A percentile compares a stretch with the other conserved stretches of the same genome.
Conservation (phyloP, 2,888 invertebrate species). For the Bursaphelenchus okinawaensis region DNA sequence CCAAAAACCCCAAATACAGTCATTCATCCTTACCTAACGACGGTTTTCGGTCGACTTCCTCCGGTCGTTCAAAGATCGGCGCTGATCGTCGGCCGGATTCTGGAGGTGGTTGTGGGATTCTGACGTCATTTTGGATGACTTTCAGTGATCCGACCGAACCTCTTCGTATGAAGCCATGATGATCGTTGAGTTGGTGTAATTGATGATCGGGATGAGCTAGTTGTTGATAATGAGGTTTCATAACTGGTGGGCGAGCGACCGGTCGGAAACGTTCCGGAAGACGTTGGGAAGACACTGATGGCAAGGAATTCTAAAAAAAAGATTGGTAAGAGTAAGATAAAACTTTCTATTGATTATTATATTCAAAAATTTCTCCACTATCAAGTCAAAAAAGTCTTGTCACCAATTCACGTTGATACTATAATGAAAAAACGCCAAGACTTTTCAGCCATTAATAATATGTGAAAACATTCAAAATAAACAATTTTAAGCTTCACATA, state of each 20-base stretch:
- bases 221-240: not conserved
- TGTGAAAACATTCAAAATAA: no score
- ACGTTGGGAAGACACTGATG: constrained; percentile 1
- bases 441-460: no score
- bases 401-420: no score
- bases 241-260: not conserved
- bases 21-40: not conserved
- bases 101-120: not conserved
- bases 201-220: not conserved
- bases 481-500: no score
- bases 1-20: no score
- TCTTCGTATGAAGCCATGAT: not conserved
- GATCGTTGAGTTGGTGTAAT: not conserved
- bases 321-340: no score
- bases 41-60: not conserved
- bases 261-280: constrained; percentile 7
- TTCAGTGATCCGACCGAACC: not conserved
- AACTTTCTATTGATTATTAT: no score
- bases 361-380: no score
- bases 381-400: no score
- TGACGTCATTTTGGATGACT: not conserved
- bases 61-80: constrained; percentile 23
- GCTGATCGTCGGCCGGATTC: constrained; percentile 29
- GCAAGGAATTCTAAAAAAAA: not conserved
- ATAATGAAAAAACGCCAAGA: not conserved